Evolutionary conservation across 2,888 invertebrate species (phyloP).

Genomic region (Catocala sponsa): DNA sequence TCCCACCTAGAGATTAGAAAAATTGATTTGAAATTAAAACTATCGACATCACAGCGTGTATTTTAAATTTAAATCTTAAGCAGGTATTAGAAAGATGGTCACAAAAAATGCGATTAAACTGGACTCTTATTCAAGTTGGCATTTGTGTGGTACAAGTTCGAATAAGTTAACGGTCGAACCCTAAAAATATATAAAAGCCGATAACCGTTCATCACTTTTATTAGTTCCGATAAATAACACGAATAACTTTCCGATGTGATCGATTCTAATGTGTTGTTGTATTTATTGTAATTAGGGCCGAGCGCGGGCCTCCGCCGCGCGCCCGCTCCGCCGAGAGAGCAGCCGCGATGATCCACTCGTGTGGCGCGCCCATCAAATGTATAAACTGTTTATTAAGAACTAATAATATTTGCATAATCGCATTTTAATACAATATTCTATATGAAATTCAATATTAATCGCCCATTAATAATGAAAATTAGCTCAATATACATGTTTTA

Average conservation of each 20-base stretch:
- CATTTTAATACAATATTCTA: conserved; percentile 76
- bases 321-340: conserved; percentile 33
- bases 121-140: conserved; percentile 3
- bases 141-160: conserved; percentile 25
- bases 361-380: conserved; percentile 77
- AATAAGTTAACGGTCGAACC: conserved; percentile 48
- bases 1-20: conserved; percentile 21
- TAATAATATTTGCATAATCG: conserved; percentile 86
- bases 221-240: conserved; percentile 84
- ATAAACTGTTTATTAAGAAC: conserved; percentile 85
- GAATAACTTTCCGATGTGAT: conserved; percentile 83
- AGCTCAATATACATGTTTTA: conserved; percentile 74
- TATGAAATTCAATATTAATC: conserved; percentile 84
- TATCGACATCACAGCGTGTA: conserved; percentile 22
- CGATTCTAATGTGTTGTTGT: conserved; percentile 84
- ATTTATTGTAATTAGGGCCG: conserved; percentile 84
- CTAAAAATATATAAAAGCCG: conserved; percentile 72
- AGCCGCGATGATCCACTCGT: conserved; percentile 52
- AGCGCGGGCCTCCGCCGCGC: conserved; percentile 34
- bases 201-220: conserved; percentile 86
- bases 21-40: conserved; percentile 29
- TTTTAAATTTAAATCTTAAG: conserved; percentile 24
- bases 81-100: conserved; percentile 7
- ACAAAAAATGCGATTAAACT: conserved; percentile 22
- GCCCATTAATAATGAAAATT: conserved; percentile 81